phyloP scores from a whole-genome alignment of 2,888 invertebrate species.

The Desoria tigrina region DNA sequence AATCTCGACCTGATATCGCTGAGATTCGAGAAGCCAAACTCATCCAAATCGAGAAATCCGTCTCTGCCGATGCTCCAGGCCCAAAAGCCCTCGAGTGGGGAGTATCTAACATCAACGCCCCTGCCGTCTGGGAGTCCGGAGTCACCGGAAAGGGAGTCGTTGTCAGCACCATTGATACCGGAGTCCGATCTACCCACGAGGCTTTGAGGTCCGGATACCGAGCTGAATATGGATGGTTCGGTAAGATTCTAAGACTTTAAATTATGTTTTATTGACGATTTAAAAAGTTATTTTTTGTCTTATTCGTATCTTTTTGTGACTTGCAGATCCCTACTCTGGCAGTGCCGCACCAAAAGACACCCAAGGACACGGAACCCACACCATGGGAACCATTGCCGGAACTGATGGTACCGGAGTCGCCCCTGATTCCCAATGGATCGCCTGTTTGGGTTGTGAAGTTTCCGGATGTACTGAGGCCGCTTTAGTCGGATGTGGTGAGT shows the following conservation, averaged over 20 bases:
- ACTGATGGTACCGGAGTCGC: constrained; percentile 36
- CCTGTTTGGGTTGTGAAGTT: constrained; percentile 35
- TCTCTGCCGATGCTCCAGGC: background rate
- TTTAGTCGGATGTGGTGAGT: constrained; percentile 30
- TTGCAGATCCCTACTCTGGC: constrained; percentile 31
- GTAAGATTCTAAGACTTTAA: constrained; percentile 4
- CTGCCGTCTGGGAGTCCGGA: constrained; percentile 30
- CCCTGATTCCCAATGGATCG: constrained; percentile 31
- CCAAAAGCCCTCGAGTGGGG: constrained; percentile 31
- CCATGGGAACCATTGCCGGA: constrained; percentile 34
- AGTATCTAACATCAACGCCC: constrained; percentile 21
- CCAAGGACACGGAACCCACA: constrained; percentile 34
- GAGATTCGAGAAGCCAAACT: constrained; percentile 34
- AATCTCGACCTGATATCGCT: constrained; percentile 19
- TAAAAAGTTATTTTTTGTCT: background rate
- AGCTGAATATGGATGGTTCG: constrained; percentile 20
- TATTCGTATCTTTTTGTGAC: background rate
- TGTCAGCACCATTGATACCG: constrained; percentile 31
- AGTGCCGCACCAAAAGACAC: constrained; percentile 12
- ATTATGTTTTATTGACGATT: background rate
- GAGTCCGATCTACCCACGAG: constrained; percentile 28
- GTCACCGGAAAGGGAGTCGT: constrained; percentile 33
- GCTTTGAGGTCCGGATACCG: background rate
- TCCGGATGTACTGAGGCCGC: constrained; percentile 30
- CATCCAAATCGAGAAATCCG: constrained; percentile 4